Conservation (phyloP, 53 echinoderm and acorn worm species). For the Stichopus horrens region DNA sequence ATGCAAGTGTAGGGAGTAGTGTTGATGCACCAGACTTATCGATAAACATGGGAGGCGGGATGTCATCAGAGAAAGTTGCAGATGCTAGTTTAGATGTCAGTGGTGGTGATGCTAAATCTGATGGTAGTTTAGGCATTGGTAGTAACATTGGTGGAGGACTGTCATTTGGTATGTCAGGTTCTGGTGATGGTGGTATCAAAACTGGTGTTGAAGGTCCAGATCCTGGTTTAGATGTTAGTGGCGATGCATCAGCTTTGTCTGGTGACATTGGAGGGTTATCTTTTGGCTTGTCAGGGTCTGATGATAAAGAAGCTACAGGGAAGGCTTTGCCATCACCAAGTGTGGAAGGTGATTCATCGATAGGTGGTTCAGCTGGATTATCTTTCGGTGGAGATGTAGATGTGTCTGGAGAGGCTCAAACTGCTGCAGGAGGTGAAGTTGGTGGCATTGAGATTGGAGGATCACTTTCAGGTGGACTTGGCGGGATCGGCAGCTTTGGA, state of each 20-base stretch:
- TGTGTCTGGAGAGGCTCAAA: slow-evolving; percentile 7
- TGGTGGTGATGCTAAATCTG: not conserved
- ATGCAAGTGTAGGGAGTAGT: not conserved
- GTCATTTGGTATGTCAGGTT: slow-evolving; percentile 19
- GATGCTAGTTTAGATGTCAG: not conserved
- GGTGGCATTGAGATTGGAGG: slow-evolving; percentile 39
- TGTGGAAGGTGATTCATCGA: slow-evolving; percentile 12
- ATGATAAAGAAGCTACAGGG: not conserved
- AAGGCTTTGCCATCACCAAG: not conserved
- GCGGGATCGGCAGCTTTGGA: slow-evolving; percentile 37
- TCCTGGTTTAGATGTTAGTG: not conserved
- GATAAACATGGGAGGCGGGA: not conserved
- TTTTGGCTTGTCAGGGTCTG: slow-evolving; percentile 30
- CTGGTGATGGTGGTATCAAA: not conserved
- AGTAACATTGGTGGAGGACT: slow-evolving; percentile 3
- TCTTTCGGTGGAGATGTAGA: slow-evolving; percentile 8
- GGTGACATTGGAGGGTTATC: slow-evolving; percentile 31
- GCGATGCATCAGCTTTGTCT: slow-evolving; percentile 2
- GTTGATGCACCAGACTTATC: slow-evolving; percentile 18
- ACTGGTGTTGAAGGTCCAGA: slow-evolving; percentile 1
- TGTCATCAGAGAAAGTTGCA: not conserved
- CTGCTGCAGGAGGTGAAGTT: slow-evolving; percentile 34
- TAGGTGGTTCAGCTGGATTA: slow-evolving; percentile 8
- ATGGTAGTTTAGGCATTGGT: slow-evolving; percentile 28
- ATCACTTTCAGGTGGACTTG: slow-evolving; percentile 41